Percentiles rank a stretch among this genome's conserved stretches.
Conservation (phyloP, 2,888 invertebrate species). For the Mythimna pallens region DNA sequence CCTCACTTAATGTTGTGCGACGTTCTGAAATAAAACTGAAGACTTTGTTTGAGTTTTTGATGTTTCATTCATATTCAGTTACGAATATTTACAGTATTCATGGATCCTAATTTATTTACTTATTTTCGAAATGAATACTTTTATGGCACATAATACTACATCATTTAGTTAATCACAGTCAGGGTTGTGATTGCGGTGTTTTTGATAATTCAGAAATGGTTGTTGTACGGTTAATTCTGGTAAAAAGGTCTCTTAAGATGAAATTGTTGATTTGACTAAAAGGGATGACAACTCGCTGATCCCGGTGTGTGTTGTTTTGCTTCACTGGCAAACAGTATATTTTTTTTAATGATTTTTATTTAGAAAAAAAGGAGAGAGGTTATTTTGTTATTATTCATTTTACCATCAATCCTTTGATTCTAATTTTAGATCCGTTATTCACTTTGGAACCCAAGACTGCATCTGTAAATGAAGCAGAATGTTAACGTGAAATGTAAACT, state of each 20-base stretch:
- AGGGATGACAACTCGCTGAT: too few species aligned
- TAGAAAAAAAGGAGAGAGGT: neutral
- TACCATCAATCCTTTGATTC: neutral
- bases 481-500: constrained; percentile 39
- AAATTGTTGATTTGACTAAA: neutral
- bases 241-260: neutral
- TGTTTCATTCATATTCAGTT: constrained; percentile 23
- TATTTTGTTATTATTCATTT: neutral
- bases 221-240: neutral
- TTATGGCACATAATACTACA: neutral
- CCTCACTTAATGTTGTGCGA: constrained; percentile 61
- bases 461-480: constrained; percentile 31
- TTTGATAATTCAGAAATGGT: neutral
- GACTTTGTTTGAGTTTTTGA: constrained; percentile 37
- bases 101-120: neutral
- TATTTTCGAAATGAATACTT: neutral
- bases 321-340: too few species aligned
- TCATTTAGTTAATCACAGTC: neutral
- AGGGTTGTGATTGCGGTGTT: neutral
- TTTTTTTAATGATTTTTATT: too few species aligned
- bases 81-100: constrained; percentile 1
- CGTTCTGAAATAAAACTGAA: constrained; percentile 53
- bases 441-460: constrained; percentile 7
- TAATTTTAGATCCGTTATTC: neutral
- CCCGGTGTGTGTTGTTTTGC: too few species aligned